Base-by-base conservation (phyloP, 2,113 vertebrate genomes). In the Holacanthus passer region DNA sequence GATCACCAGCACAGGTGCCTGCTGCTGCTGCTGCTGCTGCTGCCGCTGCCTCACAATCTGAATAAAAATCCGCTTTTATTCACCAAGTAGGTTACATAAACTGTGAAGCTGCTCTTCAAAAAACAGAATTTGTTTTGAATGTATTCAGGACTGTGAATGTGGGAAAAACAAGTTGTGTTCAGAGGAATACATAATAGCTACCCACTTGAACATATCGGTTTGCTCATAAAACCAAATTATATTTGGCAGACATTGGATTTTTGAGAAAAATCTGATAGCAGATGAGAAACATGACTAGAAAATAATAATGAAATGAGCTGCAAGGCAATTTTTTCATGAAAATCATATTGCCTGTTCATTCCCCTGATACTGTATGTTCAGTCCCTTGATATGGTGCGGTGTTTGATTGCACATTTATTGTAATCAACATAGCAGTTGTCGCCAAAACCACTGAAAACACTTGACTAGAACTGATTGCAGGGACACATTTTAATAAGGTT, bases 1-100 rank as follows among this genome's bases (percentile, higher is more conserved):
- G 85, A 86, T 83, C 84, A 77, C 48, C 83, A 19, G 84, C 68
- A 45, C 69, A 89, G 76, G 85, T 85, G 68, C 48, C 79, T 68
- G 48, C 60, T 71, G 73, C 67, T 55, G 62, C 70, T 77, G n/a
- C n/a, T n/a, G n/a, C n/a, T n/a, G n/a, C n/a, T n/a, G n/a, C n/a
- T n/a, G 72, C 72, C 83, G 73, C 87, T 74, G 31, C 58, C 72
- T 37, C 31, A 62, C 8, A 68, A 84, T 86, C 71, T 45, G 43
- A 80, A 76, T 66, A 56, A 78, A 87, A 83, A 76, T 73, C 63
- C 5, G 2, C 76, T 84, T 86, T 65, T 60, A 70, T 67, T 81
- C 71, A 59, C 17, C 66, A 77, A 67, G 66, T 56, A 50, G 62
- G 60, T 88, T 82, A 80, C 68, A 70, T 83, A 53, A 84, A 77